phyloP scores from a whole-genome alignment of 2,888 invertebrate genomes.

The Morpho helenor region DNA sequence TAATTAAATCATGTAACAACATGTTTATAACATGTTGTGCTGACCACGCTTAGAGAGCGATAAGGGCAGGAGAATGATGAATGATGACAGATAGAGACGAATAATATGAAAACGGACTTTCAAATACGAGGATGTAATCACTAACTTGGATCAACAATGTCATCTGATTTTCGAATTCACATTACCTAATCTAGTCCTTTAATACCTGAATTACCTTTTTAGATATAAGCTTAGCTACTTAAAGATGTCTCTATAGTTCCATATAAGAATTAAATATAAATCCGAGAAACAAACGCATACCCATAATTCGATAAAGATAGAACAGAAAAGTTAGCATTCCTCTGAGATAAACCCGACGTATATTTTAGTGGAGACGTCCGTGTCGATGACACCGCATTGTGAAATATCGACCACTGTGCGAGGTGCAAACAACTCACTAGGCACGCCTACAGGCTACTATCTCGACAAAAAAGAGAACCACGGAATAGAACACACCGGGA shows the following conservation, averaged over 20 bases:
- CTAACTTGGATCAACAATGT: no score
- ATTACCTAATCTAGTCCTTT: no score
- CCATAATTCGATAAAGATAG: slow-evolving; percentile 31
- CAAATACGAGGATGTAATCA: no score
- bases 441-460: slow-evolving; percentile 70
- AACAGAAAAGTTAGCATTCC: slow-evolving; percentile 38
- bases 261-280: slow-evolving; percentile 21
- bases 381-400: slow-evolving; percentile 60
- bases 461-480: slow-evolving; percentile 59
- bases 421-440: slow-evolving; percentile 75
- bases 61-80: no score
- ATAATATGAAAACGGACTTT: no score
- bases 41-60: no score
- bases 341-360: slow-evolving; percentile 35
- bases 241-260: not conserved
- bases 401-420: slow-evolving; percentile 74
- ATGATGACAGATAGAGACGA: no score
- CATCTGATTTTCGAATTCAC: no score
- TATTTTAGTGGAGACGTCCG: slow-evolving; percentile 43
- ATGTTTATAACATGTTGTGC: no score
- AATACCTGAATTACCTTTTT: no score
- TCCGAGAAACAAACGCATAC: slow-evolving; percentile 25
- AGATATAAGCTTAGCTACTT: no score
- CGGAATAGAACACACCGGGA: slow-evolving; percentile 46
- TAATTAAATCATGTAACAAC: no score